phyloP scores from a whole-genome alignment of 2,113 vertebrate genomes.

The Corvus moneduloides region DNA sequence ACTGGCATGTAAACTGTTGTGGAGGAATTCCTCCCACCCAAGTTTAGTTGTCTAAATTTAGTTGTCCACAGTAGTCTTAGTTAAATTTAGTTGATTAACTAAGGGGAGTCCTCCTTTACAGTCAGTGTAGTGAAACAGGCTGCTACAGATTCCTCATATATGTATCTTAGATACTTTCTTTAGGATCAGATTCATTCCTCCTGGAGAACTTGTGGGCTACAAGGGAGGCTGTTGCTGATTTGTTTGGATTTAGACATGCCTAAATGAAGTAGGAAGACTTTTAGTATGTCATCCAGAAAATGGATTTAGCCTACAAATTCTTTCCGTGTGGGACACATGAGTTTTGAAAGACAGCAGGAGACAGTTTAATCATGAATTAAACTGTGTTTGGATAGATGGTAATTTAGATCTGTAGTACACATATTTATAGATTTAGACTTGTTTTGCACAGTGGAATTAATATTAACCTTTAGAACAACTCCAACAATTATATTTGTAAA shows the following conservation, averaged over 20 bases:
- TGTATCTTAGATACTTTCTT: not conserved
- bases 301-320: not conserved
- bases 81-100: conserved; percentile 44
- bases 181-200: not conserved
- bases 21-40: conserved; percentile 59
- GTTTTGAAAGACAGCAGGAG: not conserved
- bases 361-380: not conserved
- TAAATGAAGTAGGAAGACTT: not conserved
- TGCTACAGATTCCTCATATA: not conserved
- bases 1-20: conserved; percentile 43
- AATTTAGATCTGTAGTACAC: not conserved
- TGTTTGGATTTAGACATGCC: not conserved
- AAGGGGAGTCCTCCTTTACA: not conserved
- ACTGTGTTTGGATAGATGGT: not conserved
- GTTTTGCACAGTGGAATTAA: not conserved
- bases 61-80: conserved; percentile 5
- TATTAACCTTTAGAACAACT: not conserved
- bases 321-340: not conserved
- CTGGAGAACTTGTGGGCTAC: not conserved
- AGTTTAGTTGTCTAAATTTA: conserved; percentile 52
- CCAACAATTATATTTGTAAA: not conserved
- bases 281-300: not conserved
- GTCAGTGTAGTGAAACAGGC: not conserved
- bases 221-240: not conserved
- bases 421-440: not conserved